Evolutionary conservation across 2,113 vertebrate species (phyloP).

Genomic region (Girardinichthys multiradiatus): DNA sequence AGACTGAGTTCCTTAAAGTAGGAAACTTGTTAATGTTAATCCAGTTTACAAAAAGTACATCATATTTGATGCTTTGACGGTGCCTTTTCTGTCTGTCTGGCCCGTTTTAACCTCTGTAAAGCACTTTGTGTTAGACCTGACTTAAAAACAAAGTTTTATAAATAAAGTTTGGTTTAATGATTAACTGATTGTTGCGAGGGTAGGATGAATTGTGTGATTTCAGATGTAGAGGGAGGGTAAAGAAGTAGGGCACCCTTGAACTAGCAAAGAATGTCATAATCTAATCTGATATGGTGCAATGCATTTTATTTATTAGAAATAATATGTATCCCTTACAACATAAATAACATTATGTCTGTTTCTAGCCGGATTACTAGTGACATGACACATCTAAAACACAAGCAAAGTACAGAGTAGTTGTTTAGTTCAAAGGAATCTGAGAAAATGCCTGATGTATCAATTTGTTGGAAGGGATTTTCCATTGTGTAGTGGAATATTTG

Average conservation of each 20-base stretch:
- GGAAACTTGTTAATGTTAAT: neutral
- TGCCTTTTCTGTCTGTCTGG: too few relatives aligned
- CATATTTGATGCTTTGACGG: too few relatives aligned
- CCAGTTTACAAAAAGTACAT: neutral
- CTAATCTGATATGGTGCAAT: neutral
- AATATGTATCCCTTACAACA: too few relatives aligned
- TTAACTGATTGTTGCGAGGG: too few relatives aligned
- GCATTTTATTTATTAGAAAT: neutral
- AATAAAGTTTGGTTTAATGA: too few relatives aligned
- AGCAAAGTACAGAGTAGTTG: neutral
- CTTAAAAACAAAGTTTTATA: too few relatives aligned
- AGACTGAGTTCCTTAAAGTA: constrained; percentile 5
- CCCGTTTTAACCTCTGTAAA: too few relatives aligned
- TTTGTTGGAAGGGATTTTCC: neutral
- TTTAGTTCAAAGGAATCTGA: neutral
- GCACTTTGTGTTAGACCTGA: too few relatives aligned
- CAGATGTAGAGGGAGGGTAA: neutral
- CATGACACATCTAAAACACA: too few relatives aligned
- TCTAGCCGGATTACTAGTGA: too few relatives aligned
- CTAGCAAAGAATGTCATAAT: neutral
- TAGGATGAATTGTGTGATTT: neutral
- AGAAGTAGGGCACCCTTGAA: neutral
- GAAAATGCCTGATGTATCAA: neutral
- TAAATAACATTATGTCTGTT: too few relatives aligned
- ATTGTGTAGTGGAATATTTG: neutral